A percentile compares a stretch with the other conserved stretches of the same genome.
phyloP scores from a whole-genome alignment of 2,113 vertebrate genomes.

The Istiophorus platypterus region DNA sequence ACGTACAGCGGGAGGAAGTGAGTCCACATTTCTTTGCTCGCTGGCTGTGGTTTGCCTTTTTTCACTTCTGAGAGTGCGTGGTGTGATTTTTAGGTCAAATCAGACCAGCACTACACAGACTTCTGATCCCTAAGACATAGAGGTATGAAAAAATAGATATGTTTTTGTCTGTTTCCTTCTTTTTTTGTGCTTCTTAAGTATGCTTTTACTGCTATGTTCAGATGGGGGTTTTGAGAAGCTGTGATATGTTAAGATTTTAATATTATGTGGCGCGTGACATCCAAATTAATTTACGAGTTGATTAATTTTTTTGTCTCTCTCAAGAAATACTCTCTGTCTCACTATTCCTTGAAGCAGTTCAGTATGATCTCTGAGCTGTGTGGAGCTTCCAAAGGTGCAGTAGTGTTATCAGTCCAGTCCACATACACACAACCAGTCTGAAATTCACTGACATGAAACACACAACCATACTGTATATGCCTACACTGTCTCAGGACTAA shows the following conservation, averaged over 20 bases:
- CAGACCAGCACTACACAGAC: conserved; percentile 30
- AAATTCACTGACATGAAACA: conserved; percentile 55
- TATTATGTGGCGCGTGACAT: conserved; percentile 22
- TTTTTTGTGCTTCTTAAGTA: conserved; percentile 58
- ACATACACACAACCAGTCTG: conserved; percentile 38
- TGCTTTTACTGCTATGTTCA: conserved; percentile 52
- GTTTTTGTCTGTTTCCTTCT: conserved; percentile 45
- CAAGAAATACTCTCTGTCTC: conserved; percentile 12
- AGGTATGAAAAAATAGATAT: conserved; percentile 22
- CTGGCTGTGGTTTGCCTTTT: conserved; percentile 63
- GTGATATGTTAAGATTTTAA: conserved; percentile 51
- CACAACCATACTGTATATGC: conserved; percentile 42
- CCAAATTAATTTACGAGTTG: conserved; percentile 22
- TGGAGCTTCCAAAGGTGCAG: conserved; percentile 61
- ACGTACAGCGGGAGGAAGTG: conserved; percentile 46
- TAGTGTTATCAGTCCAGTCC: conserved; percentile 61
- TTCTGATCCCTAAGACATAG: conserved; percentile 42
- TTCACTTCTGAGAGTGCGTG: conserved; percentile 44
- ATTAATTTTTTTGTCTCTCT: conserved; percentile 24
- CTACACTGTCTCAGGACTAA: conserved; percentile 77
- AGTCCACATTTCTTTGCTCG: conserved; percentile 47
- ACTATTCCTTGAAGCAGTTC: conserved; percentile 14
- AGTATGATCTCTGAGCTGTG: conserved; percentile 46
- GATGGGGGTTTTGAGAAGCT: conserved; percentile 31
- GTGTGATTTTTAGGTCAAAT: conserved; percentile 53